phyloP scores from a whole-genome alignment of 2,113 vertebrate species.

The Eira barbara region DNA sequence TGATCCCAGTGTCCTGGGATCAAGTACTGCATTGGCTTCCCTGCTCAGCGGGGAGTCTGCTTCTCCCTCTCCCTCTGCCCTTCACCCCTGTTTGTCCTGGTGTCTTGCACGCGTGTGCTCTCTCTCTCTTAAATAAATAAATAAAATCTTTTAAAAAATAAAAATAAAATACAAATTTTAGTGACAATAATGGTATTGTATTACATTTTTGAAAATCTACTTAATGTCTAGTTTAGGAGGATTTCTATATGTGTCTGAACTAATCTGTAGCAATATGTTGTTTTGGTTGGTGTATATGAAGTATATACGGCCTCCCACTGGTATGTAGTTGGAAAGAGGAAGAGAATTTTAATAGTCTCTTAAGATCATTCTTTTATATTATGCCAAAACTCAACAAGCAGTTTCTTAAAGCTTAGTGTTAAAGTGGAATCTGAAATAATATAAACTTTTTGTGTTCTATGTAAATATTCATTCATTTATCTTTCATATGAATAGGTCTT shows the following conservation, averaged over 20 bases:
- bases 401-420: neutral
- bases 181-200: neutral
- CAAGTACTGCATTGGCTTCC: neutral
- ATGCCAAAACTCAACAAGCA: neutral
- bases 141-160: neutral
- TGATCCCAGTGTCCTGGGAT: neutral
- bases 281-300: neutral
- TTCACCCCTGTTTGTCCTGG: neutral
- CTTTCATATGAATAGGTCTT: neutral
- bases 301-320: neutral
- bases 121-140: neutral
- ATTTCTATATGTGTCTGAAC: neutral
- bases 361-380: neutral
- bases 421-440: neutral
- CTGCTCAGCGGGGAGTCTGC: neutral
- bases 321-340: neutral
- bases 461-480: neutral
- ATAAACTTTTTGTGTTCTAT: neutral
- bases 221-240: neutral
- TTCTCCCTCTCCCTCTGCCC: neutral
- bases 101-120: accelerated
- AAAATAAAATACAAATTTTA: neutral
- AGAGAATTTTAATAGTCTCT: neutral
- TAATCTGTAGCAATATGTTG: neutral
- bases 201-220: neutral